Conservation (phyloP, 2,797 vertebrate genomes). For the Margarornis squamiger region DNA sequence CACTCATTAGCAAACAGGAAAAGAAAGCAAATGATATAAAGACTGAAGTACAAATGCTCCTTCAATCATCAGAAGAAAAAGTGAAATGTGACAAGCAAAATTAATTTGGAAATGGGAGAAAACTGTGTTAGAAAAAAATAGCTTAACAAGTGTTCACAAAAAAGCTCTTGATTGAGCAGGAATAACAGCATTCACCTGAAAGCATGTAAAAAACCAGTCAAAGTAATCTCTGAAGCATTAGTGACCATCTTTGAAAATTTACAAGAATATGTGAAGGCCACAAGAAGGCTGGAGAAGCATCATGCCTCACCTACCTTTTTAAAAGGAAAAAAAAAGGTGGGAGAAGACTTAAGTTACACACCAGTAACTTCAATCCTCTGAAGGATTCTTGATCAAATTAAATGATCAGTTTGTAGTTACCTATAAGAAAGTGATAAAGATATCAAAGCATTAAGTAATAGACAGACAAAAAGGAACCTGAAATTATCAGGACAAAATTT, state of each 20-base stretch:
- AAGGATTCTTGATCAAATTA: constrained; percentile 62
- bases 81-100: neutral
- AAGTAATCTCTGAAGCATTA: neutral
- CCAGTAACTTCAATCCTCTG: constrained; percentile 59
- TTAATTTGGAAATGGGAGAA: neutral
- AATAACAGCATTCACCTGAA: neutral
- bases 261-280: neutral
- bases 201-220: neutral
- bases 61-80: neutral
- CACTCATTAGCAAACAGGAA: neutral
- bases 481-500: neutral
- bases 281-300: constrained; percentile 46
- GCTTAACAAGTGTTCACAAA: neutral
- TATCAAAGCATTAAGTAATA: constrained; percentile 47
- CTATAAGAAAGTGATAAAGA: constrained; percentile 64
- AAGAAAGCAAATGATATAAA: constrained; percentile 8
- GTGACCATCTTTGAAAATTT: constrained; percentile 32
- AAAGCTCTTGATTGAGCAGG: neutral
- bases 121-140: neutral
- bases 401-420: constrained; percentile 62
- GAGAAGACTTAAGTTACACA: constrained; percentile 56
- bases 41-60: neutral
- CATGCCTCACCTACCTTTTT: constrained; percentile 63
- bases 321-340: constrained; percentile 28
- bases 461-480: neutral